Conservation (phyloP, 1,140 invertebrate genomes). For the Hestina assimilis region DNA sequence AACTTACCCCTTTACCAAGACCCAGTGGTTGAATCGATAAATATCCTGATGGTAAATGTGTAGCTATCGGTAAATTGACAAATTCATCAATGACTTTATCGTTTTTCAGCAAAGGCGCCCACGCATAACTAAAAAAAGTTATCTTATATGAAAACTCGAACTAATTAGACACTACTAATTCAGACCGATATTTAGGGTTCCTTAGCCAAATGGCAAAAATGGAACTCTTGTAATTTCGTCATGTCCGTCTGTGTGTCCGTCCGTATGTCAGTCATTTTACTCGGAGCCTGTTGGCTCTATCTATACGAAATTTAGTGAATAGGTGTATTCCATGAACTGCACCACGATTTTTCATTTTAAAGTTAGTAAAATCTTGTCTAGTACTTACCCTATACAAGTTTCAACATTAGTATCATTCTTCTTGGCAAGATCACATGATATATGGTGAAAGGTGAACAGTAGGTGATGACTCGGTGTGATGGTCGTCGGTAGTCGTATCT, state of each 20-base stretch:
- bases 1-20: slow-evolving; percentile 91
- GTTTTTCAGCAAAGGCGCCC: slow-evolving; percentile 90
- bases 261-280: no score
- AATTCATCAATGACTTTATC: slow-evolving; percentile 90
- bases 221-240: no score
- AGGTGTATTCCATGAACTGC: no score
- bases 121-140: slow-evolving; percentile 83
- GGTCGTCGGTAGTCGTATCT: slow-evolving; percentile 89
- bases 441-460: slow-evolving; percentile 93
- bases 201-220: no score
- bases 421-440: slow-evolving; percentile 91
- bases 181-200: no score
- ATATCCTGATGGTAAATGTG: slow-evolving; percentile 91
- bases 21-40: slow-evolving; percentile 92
- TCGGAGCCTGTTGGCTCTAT: no score
- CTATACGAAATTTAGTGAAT: no score
- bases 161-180: no score
- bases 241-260: no score
- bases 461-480: slow-evolving; percentile 89
- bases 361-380: background rate
- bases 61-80: slow-evolving; percentile 89
- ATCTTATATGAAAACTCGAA: background rate
- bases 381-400: slow-evolving; percentile 86
- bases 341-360: background rate
- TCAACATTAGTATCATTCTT: slow-evolving; percentile 89